Base-by-base conservation (phyloP, 2,797 vertebrate species). In the Megaceryle alcyon region DNA sequence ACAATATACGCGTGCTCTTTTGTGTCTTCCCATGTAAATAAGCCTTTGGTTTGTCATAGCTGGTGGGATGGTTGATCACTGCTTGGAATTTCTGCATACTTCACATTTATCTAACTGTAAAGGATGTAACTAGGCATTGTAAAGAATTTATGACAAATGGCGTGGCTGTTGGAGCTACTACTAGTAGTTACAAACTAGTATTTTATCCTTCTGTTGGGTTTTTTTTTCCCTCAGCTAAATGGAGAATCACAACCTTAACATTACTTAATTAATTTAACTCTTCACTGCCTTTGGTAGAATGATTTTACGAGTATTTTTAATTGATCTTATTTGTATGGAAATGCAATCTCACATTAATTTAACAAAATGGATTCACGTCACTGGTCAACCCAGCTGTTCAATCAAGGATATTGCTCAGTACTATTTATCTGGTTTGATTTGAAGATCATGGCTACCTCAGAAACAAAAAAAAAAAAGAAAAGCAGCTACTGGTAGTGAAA, bases 191-290 rank as follows among this genome's bases (percentile, higher is more conserved):
- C 73, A 86, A 60, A 48, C 66, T 93, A 60, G 54, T 41, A 75
- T 81, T 95, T 91, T 92, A 33, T 93, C 54, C 56, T 94, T 68
- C 87, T 96, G 18, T 49, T 82, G 48, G 2, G 1, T 57, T 97
- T 96, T 70, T 92, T 96, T 66, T 64, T 94, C 26, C 53, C 35
- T 63, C 57, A 86, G 78, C 61, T 95, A 93, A 87, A 59, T 11
- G 31, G 44, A 69, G 63, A 97, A 94, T 95, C 91, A 71, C 94
- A 96, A 93, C 91, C 86, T 96, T 85, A 95, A 92, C 86, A 83
- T 94, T 94, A 95, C 93, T 97, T 97, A 97, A 92, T 88, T 94
- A 94, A 96, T 97, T 96, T 97, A 97, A 97, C 93, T 97, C 96
- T 96, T 97, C 89, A 94, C 92, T 96, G 94, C 85, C 86, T 96